Conservation (phyloP, 2,888 invertebrate species). For the Saturnia japonica region DNA sequence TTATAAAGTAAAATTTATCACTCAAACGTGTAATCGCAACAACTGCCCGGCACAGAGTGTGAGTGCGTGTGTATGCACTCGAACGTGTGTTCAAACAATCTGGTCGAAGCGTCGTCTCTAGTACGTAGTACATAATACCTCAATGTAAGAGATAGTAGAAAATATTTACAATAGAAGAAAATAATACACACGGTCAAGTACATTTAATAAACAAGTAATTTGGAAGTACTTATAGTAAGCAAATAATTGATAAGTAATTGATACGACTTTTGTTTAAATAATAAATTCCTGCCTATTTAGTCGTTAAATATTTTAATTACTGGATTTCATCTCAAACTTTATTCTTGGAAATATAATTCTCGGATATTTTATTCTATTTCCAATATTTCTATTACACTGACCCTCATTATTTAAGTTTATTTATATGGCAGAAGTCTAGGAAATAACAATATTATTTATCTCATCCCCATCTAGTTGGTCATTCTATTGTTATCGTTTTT, state of each 20-base stretch:
- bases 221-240: neutral
- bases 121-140: too few species aligned
- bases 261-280: neutral
- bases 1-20: too few species aligned
- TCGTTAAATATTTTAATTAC: neutral
- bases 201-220: too few species aligned
- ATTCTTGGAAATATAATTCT: neutral
- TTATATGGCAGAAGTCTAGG: conserved; percentile 32
- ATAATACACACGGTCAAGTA: too few species aligned
- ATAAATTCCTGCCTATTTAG: too few species aligned
- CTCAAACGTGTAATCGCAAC: too few species aligned
- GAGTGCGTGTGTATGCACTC: too few species aligned
- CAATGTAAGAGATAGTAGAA: too few species aligned
- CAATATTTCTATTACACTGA: conserved; percentile 35
- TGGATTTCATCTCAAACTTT: neutral
- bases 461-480: conserved; percentile 32
- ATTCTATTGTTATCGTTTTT: conserved; percentile 16
- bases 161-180: too few species aligned
- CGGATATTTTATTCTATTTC: conserved; percentile 24
- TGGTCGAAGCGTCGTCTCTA: too few species aligned
- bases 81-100: too few species aligned
- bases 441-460: conserved; percentile 11
- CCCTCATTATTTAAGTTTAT: conserved; percentile 43
- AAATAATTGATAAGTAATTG: neutral
- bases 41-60: too few species aligned